phyloP scores from a whole-genome alignment of 2,888 invertebrate species.

The Trilocha varians region DNA sequence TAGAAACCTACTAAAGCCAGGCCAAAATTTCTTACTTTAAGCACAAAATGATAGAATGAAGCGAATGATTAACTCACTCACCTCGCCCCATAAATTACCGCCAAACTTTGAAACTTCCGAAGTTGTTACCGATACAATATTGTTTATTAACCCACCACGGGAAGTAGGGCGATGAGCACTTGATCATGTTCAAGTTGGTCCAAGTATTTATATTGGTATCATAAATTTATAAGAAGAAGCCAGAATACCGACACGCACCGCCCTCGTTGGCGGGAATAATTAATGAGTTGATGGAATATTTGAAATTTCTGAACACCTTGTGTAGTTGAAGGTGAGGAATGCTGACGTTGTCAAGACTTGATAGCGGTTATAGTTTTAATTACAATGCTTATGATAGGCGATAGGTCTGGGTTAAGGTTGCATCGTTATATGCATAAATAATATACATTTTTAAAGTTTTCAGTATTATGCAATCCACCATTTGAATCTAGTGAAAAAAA shows the following conservation, averaged over 20 bases:
- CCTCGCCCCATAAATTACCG: background rate
- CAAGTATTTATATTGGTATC: slow-evolving; percentile 60
- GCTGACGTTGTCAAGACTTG: slow-evolving; percentile 20
- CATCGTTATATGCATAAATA: no score
- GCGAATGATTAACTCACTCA: background rate
- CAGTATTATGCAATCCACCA: no score
- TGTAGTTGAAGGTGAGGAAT: slow-evolving; percentile 22
- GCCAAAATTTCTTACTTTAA: background rate
- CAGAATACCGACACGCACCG: slow-evolving; percentile 34
- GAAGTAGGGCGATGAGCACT: slow-evolving; percentile 13
- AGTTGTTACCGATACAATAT: background rate
- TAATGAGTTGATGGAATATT: slow-evolving; percentile 48
- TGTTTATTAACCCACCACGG: slow-evolving; percentile 2
- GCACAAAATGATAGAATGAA: background rate
- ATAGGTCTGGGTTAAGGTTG: no score
- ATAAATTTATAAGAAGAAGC: slow-evolving; percentile 54
- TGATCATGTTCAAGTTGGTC: slow-evolving; percentile 34
- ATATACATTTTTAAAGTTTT: no score
- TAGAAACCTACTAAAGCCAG: no score
- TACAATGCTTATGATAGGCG: no score
- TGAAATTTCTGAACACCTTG: slow-evolving; percentile 42
- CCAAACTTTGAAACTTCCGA: background rate
- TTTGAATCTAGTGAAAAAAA: no score
- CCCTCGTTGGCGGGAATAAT: slow-evolving; percentile 37
- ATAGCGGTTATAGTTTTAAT: slow-evolving; percentile 12